Conservation (phyloP, 2,888 invertebrate species). For the Nebria salina region DNA sequence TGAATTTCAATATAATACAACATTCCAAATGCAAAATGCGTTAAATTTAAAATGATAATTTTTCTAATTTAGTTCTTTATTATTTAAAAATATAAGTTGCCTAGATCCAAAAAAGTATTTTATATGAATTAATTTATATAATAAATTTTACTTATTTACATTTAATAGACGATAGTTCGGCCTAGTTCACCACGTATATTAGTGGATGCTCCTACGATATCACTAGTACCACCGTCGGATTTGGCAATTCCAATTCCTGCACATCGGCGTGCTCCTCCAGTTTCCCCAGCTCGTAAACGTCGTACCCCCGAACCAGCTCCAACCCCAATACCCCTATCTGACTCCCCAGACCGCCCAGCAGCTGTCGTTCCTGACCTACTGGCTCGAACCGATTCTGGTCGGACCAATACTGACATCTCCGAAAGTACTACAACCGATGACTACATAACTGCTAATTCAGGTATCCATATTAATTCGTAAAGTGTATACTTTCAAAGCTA, state of each 20-base stretch:
- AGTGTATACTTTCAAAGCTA: too few relatives aligned
- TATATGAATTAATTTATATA: too few relatives aligned
- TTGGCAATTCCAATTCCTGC: conserved; percentile 24
- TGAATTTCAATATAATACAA: too few relatives aligned
- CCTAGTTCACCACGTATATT: conserved; percentile 16
- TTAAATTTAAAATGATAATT: too few relatives aligned
- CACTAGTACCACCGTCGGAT: conserved; percentile 40
- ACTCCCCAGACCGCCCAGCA: conserved; percentile 58
- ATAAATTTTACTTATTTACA: background rate
- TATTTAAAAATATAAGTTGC: too few relatives aligned
- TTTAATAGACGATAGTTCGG: background rate
- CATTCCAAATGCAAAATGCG: too few relatives aligned
- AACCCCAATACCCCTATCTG: conserved; percentile 49
- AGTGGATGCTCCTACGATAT: conserved; percentile 15
- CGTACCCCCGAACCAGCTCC: conserved; percentile 49
- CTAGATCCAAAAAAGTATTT: too few relatives aligned
- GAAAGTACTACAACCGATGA: conserved; percentile 90
- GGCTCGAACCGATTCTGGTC: conserved; percentile 77
- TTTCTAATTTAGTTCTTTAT: too few relatives aligned
- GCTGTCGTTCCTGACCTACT: conserved; percentile 63
- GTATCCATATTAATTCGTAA: background rate
- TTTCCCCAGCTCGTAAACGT: conserved; percentile 47
- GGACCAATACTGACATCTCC: conserved; percentile 81
- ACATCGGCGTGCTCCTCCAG: conserved; percentile 19
- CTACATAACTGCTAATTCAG: conserved; percentile 86